Base-by-base conservation (phyloP, 2,888 invertebrate species). In the Busseola fusca region DNA sequence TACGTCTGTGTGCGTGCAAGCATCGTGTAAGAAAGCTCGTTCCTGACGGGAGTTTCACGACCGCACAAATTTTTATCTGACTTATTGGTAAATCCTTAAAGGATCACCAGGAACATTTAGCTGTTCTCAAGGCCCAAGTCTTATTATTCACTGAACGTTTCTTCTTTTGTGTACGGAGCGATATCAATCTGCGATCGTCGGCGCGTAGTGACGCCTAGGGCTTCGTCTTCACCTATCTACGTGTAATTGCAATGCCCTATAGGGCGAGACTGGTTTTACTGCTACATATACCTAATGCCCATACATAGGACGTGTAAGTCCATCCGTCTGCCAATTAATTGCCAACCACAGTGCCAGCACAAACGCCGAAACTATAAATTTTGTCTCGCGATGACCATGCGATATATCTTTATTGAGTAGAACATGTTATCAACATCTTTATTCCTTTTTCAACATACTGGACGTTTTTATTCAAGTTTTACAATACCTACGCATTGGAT, bases 111-210 rank as follows among this genome's bases (percentile, higher is more conserved):
- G 48, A 3, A 6, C 0, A 30, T n/a, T 25, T 74, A 75, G 86
- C 87, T 71, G 62, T 34, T 83, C 84, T 84, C 72, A 58, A 85
- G 82, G 90, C 90, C 87, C 83, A 71, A 79, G 87, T 86, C 88
- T 91, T 92, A 93, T 93, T 93, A 94, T 94, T 94, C 93, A 92
- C 89, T 88, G 87, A 90, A 86, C 91, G 92, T 93, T 91, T 89
- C 87, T 90, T 91, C 92, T 94, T 94, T 93, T 93, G 92, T 93
- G 90, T 91, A 89, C 90, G 87, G 87, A 85, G 87, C 91, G 92
- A 93, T 93, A 94, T 94, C 93, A 94, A 95, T 94, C 94, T 93
- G 85, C 89, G 91, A 91, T 92, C 90, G 90, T 87, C 87, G 87
- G 88, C 83, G 85, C 82, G 87, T 88, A 89, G 89, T 88, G 90